These are phyloP conservation scores for Homarus gammarus DNA, from an alignment of 2,888 invertebrate species.

Conservation along the genomic window DNA sequence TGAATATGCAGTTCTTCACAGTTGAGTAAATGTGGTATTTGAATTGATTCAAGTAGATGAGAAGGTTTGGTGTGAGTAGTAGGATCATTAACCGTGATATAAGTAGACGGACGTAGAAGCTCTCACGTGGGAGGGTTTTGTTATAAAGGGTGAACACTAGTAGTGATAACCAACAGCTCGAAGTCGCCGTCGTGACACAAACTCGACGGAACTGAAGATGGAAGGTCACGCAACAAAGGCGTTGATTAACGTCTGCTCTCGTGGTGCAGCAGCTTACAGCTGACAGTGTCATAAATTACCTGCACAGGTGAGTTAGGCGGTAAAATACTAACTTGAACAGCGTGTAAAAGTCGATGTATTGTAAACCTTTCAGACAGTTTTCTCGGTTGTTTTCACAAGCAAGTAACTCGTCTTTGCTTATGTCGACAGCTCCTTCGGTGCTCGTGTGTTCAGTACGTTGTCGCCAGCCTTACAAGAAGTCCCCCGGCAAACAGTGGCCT, in stretches of 20 bases:
- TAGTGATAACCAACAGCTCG: neutral
- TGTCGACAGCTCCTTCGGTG: neutral
- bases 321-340: neutral
- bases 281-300: neutral
- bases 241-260: neutral
- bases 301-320: neutral
- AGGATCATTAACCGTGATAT: neutral
- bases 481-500: slow-evolving; percentile 1
- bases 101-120: neutral
- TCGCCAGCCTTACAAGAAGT: neutral
- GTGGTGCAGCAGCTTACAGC: neutral
- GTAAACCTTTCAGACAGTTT: neutral
- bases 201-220: neutral
- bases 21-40: neutral
- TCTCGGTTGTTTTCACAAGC: neutral
- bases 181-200: neutral
- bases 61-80: neutral
- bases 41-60: neutral
- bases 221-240: neutral
- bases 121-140: neutral
- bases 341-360: neutral
- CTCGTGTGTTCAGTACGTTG: neutral
- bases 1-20: neutral
- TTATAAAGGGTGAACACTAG: neutral
- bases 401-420: neutral